Conservation (phyloP, 2,797 vertebrate genomes). For the Tokudaia muenninki region DNA sequence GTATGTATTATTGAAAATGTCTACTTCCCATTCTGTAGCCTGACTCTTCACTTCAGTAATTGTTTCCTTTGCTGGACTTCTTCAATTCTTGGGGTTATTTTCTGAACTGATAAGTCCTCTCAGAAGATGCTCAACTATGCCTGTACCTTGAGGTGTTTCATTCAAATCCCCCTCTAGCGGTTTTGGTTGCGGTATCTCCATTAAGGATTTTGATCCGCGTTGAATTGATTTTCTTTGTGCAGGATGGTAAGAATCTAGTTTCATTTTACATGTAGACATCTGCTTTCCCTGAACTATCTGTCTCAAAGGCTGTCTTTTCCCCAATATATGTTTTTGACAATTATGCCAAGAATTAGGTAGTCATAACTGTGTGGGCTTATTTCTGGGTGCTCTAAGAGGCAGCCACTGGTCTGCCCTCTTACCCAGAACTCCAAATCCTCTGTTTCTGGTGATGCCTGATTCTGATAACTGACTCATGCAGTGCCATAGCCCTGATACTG, state of each 20-base stretch:
- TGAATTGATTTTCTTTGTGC: too few species aligned
- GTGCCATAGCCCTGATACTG: too few species aligned
- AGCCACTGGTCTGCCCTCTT: background rate
- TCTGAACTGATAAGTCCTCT: background rate
- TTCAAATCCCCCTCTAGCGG: background rate
- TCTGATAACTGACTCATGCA: background rate
- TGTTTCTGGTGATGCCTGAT: background rate
- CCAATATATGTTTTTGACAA: background rate
- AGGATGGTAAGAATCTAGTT: background rate
- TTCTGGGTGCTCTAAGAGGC: background rate
- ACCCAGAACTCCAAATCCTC: background rate
- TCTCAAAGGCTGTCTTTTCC: background rate
- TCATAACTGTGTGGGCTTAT: background rate
- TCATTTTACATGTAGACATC: background rate
- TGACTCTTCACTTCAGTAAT: background rate
- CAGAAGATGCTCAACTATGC: background rate
- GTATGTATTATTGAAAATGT: background rate
- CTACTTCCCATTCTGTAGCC: background rate
- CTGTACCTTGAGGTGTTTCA: background rate
- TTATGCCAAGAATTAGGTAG: background rate
- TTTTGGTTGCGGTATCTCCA: background rate
- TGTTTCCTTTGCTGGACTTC: background rate
- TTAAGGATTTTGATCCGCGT: background rate
- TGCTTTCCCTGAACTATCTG: background rate
- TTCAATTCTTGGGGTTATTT: background rate